Conservation (phyloP, 1,140 invertebrate genomes). For the Tetramorium alpestre region DNA sequence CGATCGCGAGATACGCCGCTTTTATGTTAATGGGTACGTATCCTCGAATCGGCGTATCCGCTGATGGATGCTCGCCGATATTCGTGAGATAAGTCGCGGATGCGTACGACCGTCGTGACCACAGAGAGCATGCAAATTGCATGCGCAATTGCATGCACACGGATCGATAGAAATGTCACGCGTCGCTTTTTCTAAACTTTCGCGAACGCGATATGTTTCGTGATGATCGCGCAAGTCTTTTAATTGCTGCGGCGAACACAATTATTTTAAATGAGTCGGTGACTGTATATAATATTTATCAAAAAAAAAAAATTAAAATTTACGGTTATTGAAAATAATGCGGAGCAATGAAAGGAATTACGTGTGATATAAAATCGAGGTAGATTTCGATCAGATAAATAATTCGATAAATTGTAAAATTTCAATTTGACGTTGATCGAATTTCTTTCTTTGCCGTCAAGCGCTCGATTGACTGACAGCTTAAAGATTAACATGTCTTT, state of each 20-base stretch:
- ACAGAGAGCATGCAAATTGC: neutral
- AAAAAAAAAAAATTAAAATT: neutral
- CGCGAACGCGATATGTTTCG: neutral
- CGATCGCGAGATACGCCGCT: conserved; percentile 52
- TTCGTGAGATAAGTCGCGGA: conserved; percentile 65
- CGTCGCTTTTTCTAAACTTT: neutral
- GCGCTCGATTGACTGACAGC: neutral
- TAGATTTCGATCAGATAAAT: neutral
- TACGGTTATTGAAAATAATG: neutral
- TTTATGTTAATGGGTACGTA: conserved; percentile 68
- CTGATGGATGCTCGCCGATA: conserved; percentile 64
- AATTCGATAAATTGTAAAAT: neutral
- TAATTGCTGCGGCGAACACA: neutral
- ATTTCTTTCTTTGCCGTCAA: conserved; percentile 1
- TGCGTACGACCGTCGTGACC: conserved; percentile 40
- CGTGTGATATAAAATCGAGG: neutral
- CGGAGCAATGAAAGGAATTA: neutral
- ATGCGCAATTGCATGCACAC: neutral
- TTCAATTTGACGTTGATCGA: neutral
- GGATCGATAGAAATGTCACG: conserved; percentile 28
- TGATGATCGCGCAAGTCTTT: neutral
- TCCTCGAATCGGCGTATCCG: conserved; percentile 20
- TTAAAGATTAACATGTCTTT: neutral
- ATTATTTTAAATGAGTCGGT: neutral
- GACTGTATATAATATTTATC: neutral